These are phyloP conservation scores for Pedionomus torquatus DNA, from an alignment of 2,113 vertebrate species.

Conservation along the genomic window DNA sequence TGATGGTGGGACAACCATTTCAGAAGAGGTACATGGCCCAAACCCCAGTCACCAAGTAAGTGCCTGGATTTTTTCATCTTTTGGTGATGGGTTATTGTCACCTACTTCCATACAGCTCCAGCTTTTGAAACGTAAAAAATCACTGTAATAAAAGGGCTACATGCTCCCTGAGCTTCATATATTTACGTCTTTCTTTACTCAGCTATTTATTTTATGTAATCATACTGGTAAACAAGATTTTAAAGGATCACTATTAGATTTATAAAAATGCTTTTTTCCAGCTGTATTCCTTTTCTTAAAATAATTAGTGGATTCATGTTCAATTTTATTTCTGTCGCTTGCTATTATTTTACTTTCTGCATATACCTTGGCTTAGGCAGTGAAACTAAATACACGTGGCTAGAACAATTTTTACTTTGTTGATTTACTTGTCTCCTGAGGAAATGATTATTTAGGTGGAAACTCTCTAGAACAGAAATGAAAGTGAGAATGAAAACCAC, in stretches of 20 bases:
- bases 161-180: background rate
- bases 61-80: constrained; percentile 5
- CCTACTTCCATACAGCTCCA: background rate
- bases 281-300: background rate
- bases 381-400: background rate
- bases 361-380: background rate
- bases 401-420: background rate
- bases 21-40: constrained; percentile 57
- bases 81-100: constrained; percentile 54
- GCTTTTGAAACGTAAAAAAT: background rate
- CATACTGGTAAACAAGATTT: background rate
- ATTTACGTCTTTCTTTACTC: background rate
- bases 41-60: constrained; percentile 72
- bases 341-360: background rate
- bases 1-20: constrained; percentile 39
- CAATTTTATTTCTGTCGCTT: background rate
- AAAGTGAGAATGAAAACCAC: background rate
- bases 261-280: background rate
- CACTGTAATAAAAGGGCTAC: background rate
- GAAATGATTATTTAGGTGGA: background rate
- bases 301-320: background rate
- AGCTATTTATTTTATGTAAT: background rate
- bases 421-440: background rate
- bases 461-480: background rate
- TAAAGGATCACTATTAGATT: background rate